Base-by-base conservation (phyloP, 2,113 vertebrate genomes). In the Calyptommatus sinebrachiatus region DNA sequence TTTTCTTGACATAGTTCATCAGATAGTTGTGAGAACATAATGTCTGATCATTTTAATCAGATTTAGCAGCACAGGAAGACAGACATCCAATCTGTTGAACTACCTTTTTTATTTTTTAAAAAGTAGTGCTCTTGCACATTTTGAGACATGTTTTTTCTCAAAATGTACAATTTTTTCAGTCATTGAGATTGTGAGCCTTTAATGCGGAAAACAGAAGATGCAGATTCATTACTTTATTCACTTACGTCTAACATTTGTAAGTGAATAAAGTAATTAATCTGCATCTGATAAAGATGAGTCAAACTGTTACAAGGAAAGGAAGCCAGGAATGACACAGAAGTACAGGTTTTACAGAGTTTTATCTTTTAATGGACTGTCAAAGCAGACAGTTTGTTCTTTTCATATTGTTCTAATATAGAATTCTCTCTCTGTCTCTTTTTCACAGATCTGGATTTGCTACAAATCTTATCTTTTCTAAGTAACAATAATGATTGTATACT, bases 361-460 rank as follows among this genome's bases (percentile, higher is more conserved):
- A 60, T 68, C 29, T 74, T 73, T 67, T 28, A 81, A 75, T 46
- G 74, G 50, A 65, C 14, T 22, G 26, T 74, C 63, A 75, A 68
- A 81, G 35, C 24, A 74, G 65, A 18, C 68, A n/a, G 16, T 29
- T 4, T 75, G 65, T 48, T 35, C 12, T 81, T 69, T 70, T 29
- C 53, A 46, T 57, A 24, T 46, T 69, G 50, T 61, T 81, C 66
- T 62, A 70, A 69, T 75, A 75, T 75, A 14, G 11, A 28, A 46
- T 69, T 26, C n/a, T 68, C 10, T 70, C 35, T 41, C 35, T 41
- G 35, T 5, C 35, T 41, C 35, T 41, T 41, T 41, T 41, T 41
- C 35, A 41, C 35, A 41, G 35, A 41, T 41, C 3, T 16, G 48
- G 28, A 62, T 35, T 70, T 45, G n/a, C 50, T 60, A 7, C 31